A percentile compares a stretch with the other conserved stretches of the same genome.
phyloP scores from a whole-genome alignment of 2,888 invertebrate species.

The Stramonita haemastoma region DNA sequence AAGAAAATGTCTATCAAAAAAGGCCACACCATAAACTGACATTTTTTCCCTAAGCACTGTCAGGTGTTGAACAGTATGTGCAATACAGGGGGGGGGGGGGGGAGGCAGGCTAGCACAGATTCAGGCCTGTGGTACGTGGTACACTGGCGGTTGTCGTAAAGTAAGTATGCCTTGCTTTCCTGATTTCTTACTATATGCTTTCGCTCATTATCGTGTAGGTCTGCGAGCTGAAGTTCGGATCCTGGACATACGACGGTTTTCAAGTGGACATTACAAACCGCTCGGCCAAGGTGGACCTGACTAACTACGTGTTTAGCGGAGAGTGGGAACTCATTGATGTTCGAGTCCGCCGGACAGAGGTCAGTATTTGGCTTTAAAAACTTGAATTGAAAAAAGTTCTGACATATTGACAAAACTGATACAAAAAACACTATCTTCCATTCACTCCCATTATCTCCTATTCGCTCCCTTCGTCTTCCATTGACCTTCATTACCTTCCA shows the following conservation, averaged over 20 bases:
- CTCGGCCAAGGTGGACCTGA: slow-evolving; percentile 50
- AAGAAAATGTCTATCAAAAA: too few species aligned
- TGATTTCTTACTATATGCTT: too few species aligned
- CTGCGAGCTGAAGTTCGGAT: slow-evolving; percentile 80
- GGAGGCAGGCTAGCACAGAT: too few species aligned
- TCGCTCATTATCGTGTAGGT: slow-evolving; percentile 45
- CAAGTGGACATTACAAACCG: slow-evolving; percentile 57
- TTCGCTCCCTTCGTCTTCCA: background rate
- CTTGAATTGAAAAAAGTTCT: background rate
- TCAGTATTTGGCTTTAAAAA: slow-evolving; percentile 39
- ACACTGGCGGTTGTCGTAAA: too few species aligned
- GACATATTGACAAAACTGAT: too few species aligned
- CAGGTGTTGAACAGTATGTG: too few species aligned
- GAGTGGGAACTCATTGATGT: slow-evolving; percentile 81
- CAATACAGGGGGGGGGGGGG: too few species aligned
- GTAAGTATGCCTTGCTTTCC: too few species aligned
- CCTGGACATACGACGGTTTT: slow-evolving; percentile 80
- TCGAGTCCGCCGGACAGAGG: slow-evolving; percentile 78
- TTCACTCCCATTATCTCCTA: background rate
- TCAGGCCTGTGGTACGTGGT: too few species aligned
- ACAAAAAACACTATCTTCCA: background rate
- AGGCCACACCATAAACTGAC: too few species aligned
- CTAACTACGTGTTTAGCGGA: slow-evolving; percentile 79
- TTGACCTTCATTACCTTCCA: background rate
- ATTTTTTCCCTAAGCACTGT: too few species aligned